phyloP scores from a whole-genome alignment of 35 echinoderm and acorn worm species.

The Heliocidaris tuberculata region DNA sequence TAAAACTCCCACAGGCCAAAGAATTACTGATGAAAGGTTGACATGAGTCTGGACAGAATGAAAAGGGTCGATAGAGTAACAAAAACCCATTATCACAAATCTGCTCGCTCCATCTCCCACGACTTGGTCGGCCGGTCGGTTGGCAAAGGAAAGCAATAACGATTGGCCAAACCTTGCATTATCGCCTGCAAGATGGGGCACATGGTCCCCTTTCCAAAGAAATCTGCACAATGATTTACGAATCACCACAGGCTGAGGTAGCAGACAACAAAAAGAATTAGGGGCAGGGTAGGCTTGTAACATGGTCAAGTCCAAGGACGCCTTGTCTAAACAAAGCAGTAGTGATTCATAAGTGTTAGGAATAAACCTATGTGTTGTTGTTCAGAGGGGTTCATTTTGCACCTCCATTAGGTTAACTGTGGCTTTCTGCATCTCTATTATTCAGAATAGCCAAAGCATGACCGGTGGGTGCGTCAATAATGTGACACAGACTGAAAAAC shows the following conservation, averaged over 20 bases:
- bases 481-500: not conserved
- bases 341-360: not conserved
- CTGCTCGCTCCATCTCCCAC: not conserved
- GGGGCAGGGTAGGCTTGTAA: not conserved
- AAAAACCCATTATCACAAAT: slow-evolving; percentile 12
- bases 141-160: not conserved
- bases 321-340: not conserved
- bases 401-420: not conserved
- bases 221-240: not conserved
- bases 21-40: slow-evolving; percentile 39
- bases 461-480: not conserved
- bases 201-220: not conserved
- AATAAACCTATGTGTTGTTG: not conserved
- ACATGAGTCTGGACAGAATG: not conserved
- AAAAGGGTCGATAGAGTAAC: slow-evolving; percentile 12
- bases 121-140: not conserved
- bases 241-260: not conserved
- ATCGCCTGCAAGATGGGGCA: not conserved
- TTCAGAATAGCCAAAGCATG: not conserved
- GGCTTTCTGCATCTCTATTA: not conserved
- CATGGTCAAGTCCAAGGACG: not conserved
- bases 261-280: not conserved
- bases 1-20: not conserved
- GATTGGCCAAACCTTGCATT: slow-evolving; percentile 7
- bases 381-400: not conserved